A percentile compares a stretch with the other conserved stretches of the same genome.
These are phyloP conservation scores for Lamprotornis superbus DNA, from an alignment of 2,113 vertebrate species.

Conservation along the genomic window DNA sequence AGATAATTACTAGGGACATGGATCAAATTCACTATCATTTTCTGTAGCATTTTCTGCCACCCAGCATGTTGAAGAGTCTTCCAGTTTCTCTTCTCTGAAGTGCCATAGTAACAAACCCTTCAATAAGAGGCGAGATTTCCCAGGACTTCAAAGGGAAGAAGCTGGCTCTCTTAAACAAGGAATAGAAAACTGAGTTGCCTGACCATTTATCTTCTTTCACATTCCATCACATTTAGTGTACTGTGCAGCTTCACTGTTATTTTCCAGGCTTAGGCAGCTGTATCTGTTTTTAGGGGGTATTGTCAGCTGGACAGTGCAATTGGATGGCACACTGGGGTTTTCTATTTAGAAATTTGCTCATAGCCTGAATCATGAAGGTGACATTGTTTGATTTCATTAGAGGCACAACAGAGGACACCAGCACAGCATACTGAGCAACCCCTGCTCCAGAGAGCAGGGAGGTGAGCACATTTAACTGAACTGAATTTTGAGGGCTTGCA, in stretches of 20 bases:
- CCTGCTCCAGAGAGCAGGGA: not conserved
- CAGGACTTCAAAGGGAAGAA: not conserved
- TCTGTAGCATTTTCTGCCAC: not conserved
- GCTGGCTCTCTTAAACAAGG: not conserved
- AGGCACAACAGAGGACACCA: not conserved
- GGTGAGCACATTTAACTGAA: not conserved
- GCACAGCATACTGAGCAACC: not conserved
- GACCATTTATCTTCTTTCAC: slow-evolving; percentile 14
- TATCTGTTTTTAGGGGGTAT: not conserved
- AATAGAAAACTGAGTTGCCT: slow-evolving; percentile 15
- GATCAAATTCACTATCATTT: slow-evolving; percentile 12
- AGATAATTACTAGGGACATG: not conserved
- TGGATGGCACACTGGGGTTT: not conserved
- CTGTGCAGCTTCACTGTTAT: not conserved
- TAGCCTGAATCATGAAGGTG: not conserved
- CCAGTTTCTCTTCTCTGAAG: slow-evolving; percentile 37
- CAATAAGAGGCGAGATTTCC: not conserved
- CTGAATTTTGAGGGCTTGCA: not conserved
- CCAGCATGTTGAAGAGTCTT: slow-evolving; percentile 1
- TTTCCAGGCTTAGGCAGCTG: not conserved
- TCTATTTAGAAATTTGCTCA: not conserved
- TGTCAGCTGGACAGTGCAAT: not conserved
- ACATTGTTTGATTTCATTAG: not conserved
- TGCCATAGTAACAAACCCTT: slow-evolving; percentile 38
- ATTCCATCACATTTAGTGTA: slow-evolving; percentile 29